These are phyloP conservation scores for Arge pagana DNA, from an alignment of 2,888 invertebrate species.

Conservation along the genomic window DNA sequence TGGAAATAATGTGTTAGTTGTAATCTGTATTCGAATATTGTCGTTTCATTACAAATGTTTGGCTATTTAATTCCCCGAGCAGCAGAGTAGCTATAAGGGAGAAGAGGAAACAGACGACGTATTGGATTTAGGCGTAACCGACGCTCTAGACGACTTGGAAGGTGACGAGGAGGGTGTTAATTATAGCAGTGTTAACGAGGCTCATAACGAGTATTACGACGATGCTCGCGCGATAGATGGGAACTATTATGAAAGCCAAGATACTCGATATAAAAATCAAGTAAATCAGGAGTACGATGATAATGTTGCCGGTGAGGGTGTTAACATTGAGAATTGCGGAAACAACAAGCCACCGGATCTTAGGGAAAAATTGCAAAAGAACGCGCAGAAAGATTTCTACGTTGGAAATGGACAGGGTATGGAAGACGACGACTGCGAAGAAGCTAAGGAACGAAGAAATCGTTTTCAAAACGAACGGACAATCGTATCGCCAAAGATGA, in stretches of 20 bases:
- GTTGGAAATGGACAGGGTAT: slow-evolving; percentile 43
- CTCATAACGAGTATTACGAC: slow-evolving; percentile 48
- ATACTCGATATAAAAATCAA: slow-evolving; percentile 44
- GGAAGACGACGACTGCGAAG: slow-evolving; percentile 51
- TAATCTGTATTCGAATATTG: slow-evolving; percentile 29
- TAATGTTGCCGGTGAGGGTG: slow-evolving; percentile 32
- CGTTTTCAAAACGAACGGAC: slow-evolving; percentile 52
- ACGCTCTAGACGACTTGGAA: slow-evolving; percentile 56
- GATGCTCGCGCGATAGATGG: slow-evolving; percentile 33
- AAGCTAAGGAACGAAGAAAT: slow-evolving; percentile 51
- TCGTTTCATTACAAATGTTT: slow-evolving; percentile 47
- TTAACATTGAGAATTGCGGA: slow-evolving; percentile 29
- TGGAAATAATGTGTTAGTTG: too few relatives aligned
- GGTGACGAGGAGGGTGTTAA: slow-evolving; percentile 55
- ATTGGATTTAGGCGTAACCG: slow-evolving; percentile 57
- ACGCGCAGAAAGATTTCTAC: slow-evolving; percentile 38
- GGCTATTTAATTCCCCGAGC: slow-evolving; percentile 53
- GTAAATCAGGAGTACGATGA: slow-evolving; percentile 38
- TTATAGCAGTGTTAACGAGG: slow-evolving; percentile 45
- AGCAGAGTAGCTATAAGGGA: slow-evolving; percentile 57
- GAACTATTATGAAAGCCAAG: slow-evolving; percentile 32
- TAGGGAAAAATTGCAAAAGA: slow-evolving; percentile 51
- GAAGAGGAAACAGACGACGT: slow-evolving; percentile 58
- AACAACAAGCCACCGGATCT: slow-evolving; percentile 45
- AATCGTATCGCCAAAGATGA: slow-evolving; percentile 48